Evolutionary conservation across 2,888 invertebrate species (phyloP).

Genomic region (Drosophila percnosoma): DNA sequence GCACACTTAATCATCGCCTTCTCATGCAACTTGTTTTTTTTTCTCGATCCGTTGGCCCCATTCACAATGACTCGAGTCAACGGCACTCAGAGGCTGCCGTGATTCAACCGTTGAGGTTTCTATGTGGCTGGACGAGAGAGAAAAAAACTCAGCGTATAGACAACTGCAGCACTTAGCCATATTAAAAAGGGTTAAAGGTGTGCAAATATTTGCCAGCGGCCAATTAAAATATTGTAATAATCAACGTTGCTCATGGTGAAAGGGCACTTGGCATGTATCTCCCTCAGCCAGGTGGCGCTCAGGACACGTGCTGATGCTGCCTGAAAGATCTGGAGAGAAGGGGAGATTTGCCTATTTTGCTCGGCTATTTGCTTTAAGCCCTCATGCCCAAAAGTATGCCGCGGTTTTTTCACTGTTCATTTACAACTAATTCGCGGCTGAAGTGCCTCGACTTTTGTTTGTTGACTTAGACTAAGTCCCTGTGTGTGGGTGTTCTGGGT

Average conservation of each 20-base stretch:
- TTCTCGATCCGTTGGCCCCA: slow-evolving; percentile 19
- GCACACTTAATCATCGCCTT: not conserved
- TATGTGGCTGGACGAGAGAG: slow-evolving; percentile 37
- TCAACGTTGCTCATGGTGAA: slow-evolving; percentile 34
- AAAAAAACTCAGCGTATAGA: slow-evolving; percentile 34
- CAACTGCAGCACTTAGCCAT: slow-evolving; percentile 67
- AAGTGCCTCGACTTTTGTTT: slow-evolving; percentile 53
- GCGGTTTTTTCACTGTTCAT: slow-evolving; percentile 36
- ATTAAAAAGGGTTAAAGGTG: slow-evolving; percentile 82
- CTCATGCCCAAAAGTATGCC: slow-evolving; percentile 67
- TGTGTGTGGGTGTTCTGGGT: slow-evolving; percentile 6
- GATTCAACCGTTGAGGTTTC: slow-evolving; percentile 39
- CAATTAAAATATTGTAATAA: slow-evolving; percentile 81
- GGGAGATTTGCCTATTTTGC: slow-evolving; percentile 1
- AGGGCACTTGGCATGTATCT: not conserved
- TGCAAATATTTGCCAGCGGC: slow-evolving; percentile 76
- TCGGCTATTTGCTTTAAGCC: slow-evolving; percentile 55
- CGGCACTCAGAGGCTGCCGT: slow-evolving; percentile 16
- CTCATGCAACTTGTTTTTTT: slow-evolving; percentile 2
- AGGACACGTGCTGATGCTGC: slow-evolving; percentile 34
- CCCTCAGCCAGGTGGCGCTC: slow-evolving; percentile 32
- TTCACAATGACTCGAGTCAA: slow-evolving; percentile 31
- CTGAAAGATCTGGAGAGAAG: not conserved
- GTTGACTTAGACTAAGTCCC: slow-evolving; percentile 44
- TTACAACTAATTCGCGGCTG: slow-evolving; percentile 54